A percentile compares a stretch with the other conserved stretches of the same genome.
Evolutionary conservation across 2,113 vertebrate genomes (phyloP).

Genomic region (Nanorana parkeri): DNA sequence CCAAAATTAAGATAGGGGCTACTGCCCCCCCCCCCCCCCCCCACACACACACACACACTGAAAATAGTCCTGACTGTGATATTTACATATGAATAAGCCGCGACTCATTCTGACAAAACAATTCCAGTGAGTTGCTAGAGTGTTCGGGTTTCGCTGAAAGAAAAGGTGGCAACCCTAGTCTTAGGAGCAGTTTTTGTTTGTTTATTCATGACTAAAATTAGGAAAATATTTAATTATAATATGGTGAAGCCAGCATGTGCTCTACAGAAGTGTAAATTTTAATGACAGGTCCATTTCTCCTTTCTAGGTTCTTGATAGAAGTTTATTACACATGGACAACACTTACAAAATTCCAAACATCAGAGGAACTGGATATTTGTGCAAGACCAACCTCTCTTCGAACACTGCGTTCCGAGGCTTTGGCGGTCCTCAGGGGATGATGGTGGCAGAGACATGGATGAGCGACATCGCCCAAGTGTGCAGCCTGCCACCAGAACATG

Average conservation of each 20-base stretch:
- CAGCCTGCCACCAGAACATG: conserved; percentile 82
- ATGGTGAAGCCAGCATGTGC: not conserved
- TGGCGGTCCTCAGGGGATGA: conserved; percentile 92
- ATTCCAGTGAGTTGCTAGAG: too few species aligned
- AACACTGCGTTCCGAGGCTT: conserved; percentile 97
- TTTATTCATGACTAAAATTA: too few species aligned
- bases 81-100: too few species aligned
- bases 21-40: too few species aligned
- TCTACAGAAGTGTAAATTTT: not conserved
- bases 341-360: conserved; percentile 89
- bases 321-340: conserved; percentile 93
- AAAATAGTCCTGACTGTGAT: too few species aligned
- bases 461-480: conserved; percentile 80
- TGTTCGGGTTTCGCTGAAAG: too few species aligned
- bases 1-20: too few species aligned
- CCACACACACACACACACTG: too few species aligned
- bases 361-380: conserved; percentile 78
- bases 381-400: conserved; percentile 91
- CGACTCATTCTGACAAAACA: too few species aligned
- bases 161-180: too few species aligned
- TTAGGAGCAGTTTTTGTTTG: too few species aligned
- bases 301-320: conserved; percentile 85
- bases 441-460: conserved; percentile 91
- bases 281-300: conserved; percentile 19
- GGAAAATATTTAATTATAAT: too few species aligned